Conservation (phyloP, 2,888 invertebrate species). For the Drosophila glabriapex region DNA sequence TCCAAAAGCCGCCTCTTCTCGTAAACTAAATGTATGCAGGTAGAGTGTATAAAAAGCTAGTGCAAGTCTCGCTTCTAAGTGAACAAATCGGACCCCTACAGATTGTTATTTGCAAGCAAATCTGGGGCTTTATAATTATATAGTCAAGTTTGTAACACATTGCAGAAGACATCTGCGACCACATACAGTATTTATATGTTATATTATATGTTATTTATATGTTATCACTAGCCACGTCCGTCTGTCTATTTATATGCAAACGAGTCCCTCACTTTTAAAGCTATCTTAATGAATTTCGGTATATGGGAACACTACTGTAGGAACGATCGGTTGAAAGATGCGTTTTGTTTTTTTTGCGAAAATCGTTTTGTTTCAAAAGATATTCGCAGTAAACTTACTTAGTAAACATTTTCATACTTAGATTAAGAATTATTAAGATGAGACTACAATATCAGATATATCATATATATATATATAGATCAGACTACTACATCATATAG, state of each 20-base stretch:
- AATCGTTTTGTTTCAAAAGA: background rate
- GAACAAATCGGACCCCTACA: conserved; percentile 5
- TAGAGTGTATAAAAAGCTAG: background rate
- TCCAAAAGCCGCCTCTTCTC: conserved; percentile 25
- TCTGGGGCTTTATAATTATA: background rate
- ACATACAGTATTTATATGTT: background rate
- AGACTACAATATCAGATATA: background rate
- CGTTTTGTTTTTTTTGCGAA: background rate
- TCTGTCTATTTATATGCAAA: background rate
- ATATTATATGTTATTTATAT: too few relatives aligned
- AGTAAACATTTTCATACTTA: background rate
- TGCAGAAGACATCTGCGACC: background rate
- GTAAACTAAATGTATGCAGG: background rate
- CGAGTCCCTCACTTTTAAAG: background rate
- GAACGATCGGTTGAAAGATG: background rate
- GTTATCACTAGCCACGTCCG: background rate
- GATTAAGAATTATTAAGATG: background rate
- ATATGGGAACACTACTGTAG: background rate
- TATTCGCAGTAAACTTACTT: background rate
- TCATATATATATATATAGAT: too few relatives aligned
- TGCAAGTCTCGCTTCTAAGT: background rate
- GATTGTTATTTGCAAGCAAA: background rate
- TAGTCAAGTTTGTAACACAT: background rate
- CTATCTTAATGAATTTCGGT: background rate
- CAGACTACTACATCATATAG: too few relatives aligned